phyloP scores from a whole-genome alignment of 2,113 vertebrate genomes.

The Andinoacara biseriatus region DNA sequence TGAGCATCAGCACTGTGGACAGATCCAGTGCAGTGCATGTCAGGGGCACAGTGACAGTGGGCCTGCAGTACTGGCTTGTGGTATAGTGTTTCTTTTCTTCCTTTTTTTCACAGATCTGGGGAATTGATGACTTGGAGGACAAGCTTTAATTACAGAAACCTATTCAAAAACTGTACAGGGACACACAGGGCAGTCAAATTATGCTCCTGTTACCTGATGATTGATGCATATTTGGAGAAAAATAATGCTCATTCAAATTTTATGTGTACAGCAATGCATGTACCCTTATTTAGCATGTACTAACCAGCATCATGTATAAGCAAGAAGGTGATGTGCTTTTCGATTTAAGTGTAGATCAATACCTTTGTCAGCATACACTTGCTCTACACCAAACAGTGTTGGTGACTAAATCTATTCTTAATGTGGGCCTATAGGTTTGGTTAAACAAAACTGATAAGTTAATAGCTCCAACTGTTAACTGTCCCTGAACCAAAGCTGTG shows the following conservation, averaged over 20 bases:
- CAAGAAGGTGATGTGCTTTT: background rate
- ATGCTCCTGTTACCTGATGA: background rate
- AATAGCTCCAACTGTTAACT: background rate
- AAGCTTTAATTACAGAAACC: background rate
- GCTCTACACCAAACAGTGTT: background rate
- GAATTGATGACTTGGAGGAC: background rate
- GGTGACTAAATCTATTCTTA: background rate
- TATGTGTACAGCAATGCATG: background rate
- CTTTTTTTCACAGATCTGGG: background rate
- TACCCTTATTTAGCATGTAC: background rate
- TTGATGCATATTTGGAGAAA: background rate
- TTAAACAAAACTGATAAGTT: background rate
- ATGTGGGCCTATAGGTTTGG: background rate
- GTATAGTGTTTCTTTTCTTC: background rate
- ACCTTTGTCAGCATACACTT: background rate
- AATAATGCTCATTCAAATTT: background rate
- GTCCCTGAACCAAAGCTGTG: background rate
- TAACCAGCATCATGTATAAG: background rate
- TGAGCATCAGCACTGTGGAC: slow-evolving; percentile 65
- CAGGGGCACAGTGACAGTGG: slow-evolving; percentile 39
- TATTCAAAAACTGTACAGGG: background rate
- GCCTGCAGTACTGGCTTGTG: slow-evolving; percentile 32
- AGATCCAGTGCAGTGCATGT: slow-evolving; percentile 39
- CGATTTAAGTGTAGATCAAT: background rate
- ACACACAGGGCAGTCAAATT: background rate